Percentiles rank a stretch among this genome's conserved stretches.
phyloP scores from a whole-genome alignment of 1,140 invertebrate species.

The Lethrus apterus region DNA sequence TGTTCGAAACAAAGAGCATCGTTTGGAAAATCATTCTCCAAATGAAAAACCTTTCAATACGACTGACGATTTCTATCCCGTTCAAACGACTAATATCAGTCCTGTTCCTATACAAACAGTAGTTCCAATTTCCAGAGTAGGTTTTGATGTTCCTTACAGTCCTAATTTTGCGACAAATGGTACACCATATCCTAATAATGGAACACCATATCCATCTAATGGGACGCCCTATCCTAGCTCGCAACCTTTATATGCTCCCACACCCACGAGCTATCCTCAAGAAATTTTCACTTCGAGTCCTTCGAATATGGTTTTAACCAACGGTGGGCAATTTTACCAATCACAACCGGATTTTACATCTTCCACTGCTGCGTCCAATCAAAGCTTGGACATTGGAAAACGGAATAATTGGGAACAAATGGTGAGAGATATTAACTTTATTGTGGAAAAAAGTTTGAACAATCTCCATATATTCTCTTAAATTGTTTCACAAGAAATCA shows the following conservation, averaged over 20 bases:
- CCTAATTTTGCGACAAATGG: conserved; percentile 18
- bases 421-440: too few relatives aligned
- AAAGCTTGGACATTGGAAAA: conserved; percentile 9
- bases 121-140: conserved; percentile 29
- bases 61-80: conserved; percentile 31
- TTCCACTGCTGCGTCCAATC: conserved; percentile 16
- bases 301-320: conserved; percentile 35
- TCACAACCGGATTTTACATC: conserved; percentile 10
- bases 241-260: conserved; percentile 31
- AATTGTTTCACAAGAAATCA: too few relatives aligned
- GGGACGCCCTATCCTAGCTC: conserved; percentile 22
- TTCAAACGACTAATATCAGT: conserved; percentile 27
- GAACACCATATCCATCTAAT: conserved; percentile 22
- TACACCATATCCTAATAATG: conserved; percentile 17
- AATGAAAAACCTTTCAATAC: conserved; percentile 29
- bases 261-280: conserved; percentile 26
- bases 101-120: conserved; percentile 34
- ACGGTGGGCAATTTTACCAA: conserved; percentile 29
- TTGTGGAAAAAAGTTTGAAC: too few relatives aligned
- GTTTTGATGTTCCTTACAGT: conserved; percentile 16
- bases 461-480: too few relatives aligned
- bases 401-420: conserved; percentile 21
- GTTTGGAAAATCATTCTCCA: conserved; percentile 33
- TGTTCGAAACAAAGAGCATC: conserved; percentile 36
- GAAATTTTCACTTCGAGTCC: conserved; percentile 35